These are phyloP conservation scores for Climacteris rufus DNA, from an alignment of 2,113 vertebrate species.

Conservation along the genomic window DNA sequence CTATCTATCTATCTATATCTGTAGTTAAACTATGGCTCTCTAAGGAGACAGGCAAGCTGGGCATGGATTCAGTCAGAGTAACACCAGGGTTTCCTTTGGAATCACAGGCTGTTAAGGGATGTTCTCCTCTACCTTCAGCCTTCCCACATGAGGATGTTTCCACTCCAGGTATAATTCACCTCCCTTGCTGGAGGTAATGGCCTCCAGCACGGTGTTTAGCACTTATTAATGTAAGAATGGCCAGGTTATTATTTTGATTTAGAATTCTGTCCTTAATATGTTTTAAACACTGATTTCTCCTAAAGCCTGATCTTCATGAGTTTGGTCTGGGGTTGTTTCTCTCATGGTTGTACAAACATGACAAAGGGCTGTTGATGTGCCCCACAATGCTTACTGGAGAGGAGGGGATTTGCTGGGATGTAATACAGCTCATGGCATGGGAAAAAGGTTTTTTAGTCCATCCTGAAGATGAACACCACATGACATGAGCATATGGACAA, in stretches of 20 bases:
- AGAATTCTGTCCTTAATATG: neutral
- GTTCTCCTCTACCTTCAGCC: neutral
- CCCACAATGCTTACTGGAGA: neutral
- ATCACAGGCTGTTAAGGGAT: fast-evolving
- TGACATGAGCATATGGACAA: neutral
- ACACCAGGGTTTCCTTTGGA: neutral
- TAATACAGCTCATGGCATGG: fast-evolving
- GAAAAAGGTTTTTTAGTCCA: neutral
- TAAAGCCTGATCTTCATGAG: neutral
- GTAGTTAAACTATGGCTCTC: neutral
- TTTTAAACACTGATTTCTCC: neutral
- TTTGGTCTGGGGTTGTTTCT: neutral
- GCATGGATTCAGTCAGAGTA: neutral
- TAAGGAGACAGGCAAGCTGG: neutral
- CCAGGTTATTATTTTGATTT: neutral
- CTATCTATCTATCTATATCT: neutral
- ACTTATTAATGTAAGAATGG: neutral
- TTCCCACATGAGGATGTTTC: neutral
- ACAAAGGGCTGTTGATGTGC: neutral
- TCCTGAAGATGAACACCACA: neutral
- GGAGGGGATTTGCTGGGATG: neutral
- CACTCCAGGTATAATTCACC: neutral
- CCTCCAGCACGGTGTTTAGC: neutral
- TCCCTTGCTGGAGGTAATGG: neutral
- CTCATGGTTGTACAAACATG: neutral